Percentiles rank a stretch among this genome's conserved stretches.
phyloP scores from a whole-genome alignment of 2,113 vertebrate species.

The Shinisaurus crocodilurus region DNA sequence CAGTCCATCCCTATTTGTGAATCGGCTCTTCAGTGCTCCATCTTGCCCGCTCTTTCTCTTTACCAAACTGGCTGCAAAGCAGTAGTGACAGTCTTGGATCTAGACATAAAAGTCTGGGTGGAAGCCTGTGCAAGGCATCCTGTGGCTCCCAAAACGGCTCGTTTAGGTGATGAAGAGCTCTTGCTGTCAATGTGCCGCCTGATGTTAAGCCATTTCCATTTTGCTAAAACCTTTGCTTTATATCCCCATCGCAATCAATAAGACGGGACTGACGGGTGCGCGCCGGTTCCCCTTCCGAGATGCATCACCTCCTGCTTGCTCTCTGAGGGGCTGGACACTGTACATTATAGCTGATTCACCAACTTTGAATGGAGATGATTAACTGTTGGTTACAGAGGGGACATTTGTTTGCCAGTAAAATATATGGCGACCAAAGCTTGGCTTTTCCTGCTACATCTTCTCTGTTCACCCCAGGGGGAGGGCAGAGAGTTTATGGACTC shows the following conservation, averaged over 20 bases:
- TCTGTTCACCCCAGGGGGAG: too few relatives aligned
- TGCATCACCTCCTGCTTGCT: conserved; percentile 22
- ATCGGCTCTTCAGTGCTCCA: not conserved
- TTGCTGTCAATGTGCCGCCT: not conserved
- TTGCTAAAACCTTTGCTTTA: conserved; percentile 47
- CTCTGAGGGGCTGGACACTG: conserved; percentile 11
- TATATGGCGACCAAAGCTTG: not conserved
- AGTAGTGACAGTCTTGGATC: not conserved
- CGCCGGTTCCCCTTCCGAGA: not conserved
- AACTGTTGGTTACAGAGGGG: conserved; percentile 39
- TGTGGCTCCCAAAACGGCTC: conserved; percentile 28
- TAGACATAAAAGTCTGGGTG: not conserved
- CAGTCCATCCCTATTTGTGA: not conserved
- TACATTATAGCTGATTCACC: conserved; percentile 31
- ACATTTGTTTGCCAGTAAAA: not conserved
- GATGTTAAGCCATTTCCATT: conserved; percentile 48
- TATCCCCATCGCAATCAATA: conserved; percentile 26
- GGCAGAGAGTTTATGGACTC: not conserved
- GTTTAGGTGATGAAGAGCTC: conserved; percentile 39
- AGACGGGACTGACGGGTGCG: conserved; percentile 1
- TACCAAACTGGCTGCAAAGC: not conserved
- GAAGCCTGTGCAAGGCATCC: too few relatives aligned
- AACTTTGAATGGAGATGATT: not conserved
- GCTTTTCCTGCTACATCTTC: not conserved
- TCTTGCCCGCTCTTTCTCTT: not conserved